Evolutionary conservation across 2,888 invertebrate species (phyloP), one percentile per base, ranked within the genome.

Genomic region (Dorcus parallelipipedus): DNA sequence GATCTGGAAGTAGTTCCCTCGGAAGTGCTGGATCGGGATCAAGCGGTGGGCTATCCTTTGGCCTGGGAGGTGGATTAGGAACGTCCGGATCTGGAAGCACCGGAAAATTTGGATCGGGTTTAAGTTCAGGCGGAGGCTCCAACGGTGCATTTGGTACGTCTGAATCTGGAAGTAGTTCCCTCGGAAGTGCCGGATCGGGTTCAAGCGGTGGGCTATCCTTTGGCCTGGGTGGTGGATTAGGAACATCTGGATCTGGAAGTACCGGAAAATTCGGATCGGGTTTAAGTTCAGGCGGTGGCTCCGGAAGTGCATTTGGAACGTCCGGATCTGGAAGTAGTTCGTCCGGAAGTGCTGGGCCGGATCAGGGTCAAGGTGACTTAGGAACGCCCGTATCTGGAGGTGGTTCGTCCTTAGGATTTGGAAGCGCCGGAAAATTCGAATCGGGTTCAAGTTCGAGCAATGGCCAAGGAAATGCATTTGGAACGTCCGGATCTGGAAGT

Each of bases 251-350:
- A 4, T 14, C 38, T 14, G 51, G 51, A 5, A 6, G 39, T 9
- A 9, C 38, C 9, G 40, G 39, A 14, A 14, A 14, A 14, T 14
- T 14, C 17, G 17, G 17, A 33, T 38, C 38, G 8, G 17, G 45
- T 26, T 51, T 33, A 42, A 39, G 47, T 10, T 39, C 38, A 6
- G 52, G 39, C 9, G 49, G 23, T 33, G 26, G 40, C 9, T 38
- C 42, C 7, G 49, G 49, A 38, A n/a, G 33, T 20, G 17, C 5
- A 20, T n/a, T 43, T 41, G 43, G 20, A 4, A 3, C 10, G 20
- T 43, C 38, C 9, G 56, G 51, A 51, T 39, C 17, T 41, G 41
- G 10, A 51, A 23, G 41, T 26, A 26, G 14, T 52, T 10, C 54
- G 26, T 7, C 26, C 26, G 26, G 26, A 33, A 5, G 26, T 6